phyloP scores from a whole-genome alignment of 35 echinoderm and acorn worm genomes.

The Antedon bifida region DNA sequence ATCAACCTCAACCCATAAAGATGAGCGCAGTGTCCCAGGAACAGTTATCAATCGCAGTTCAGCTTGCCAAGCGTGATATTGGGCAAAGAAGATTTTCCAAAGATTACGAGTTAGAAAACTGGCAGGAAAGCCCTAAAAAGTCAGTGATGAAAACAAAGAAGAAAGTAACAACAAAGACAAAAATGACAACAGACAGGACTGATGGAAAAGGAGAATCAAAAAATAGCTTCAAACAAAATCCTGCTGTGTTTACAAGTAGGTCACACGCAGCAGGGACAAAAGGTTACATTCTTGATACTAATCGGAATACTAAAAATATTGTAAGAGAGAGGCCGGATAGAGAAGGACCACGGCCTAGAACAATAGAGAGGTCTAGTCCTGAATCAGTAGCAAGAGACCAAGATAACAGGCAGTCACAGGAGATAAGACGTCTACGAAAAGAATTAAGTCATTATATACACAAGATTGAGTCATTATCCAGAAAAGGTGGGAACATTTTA shows the following conservation, averaged over 20 bases:
- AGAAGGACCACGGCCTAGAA: not conserved
- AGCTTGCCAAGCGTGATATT: constrained; percentile 53
- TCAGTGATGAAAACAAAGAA: constrained; percentile 10
- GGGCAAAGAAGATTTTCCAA: constrained; percentile 19
- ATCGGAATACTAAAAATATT: not conserved
- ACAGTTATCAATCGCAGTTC: constrained; percentile 44
- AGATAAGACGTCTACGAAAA: constrained; percentile 53
- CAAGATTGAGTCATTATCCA: constrained; percentile 56
- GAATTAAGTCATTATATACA: constrained; percentile 51
- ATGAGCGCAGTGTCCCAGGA: constrained; percentile 46
- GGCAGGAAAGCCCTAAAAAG: not conserved
- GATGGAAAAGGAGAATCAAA: constrained; percentile 6
- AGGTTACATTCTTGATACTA: not conserved
- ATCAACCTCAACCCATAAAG: constrained; percentile 12
- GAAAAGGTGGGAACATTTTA: constrained; percentile 30
- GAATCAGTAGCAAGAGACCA: not conserved
- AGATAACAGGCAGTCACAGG: constrained; percentile 35
- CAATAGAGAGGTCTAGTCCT: constrained; percentile 4
- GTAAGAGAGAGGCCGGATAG: not conserved
- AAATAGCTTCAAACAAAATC: not conserved
- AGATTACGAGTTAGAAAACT: not conserved
- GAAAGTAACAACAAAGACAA: constrained; percentile 19
- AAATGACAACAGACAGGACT: constrained; percentile 4
- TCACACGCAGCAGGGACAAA: not conserved
- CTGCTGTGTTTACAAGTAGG: not conserved